phyloP scores from a whole-genome alignment of 2,113 vertebrate species.

The Rhombomys opimus region DNA sequence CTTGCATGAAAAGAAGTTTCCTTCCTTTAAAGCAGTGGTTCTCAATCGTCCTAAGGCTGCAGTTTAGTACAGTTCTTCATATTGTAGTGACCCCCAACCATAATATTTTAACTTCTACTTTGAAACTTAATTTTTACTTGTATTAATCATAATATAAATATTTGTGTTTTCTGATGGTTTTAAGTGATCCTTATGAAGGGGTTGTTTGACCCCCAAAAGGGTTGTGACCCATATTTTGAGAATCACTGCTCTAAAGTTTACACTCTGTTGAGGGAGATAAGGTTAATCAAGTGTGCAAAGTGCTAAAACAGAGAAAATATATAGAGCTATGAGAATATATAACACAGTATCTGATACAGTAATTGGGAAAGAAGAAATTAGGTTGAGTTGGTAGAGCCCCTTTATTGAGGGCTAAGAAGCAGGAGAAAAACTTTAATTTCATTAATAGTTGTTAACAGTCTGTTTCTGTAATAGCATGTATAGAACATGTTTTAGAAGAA shows the following conservation, averaged over 20 bases:
- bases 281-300: not conserved
- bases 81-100: not conserved
- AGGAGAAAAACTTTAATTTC: not conserved
- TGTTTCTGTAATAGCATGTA: not conserved
- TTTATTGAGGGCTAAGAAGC: not conserved
- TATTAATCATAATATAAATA: not conserved
- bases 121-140: not conserved
- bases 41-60: not conserved
- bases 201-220: not conserved
- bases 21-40: not conserved
- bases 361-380: not conserved
- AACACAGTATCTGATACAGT: not conserved
- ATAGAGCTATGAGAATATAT: not conserved
- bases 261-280: conserved; percentile 2
- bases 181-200: not conserved
- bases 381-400: not conserved
- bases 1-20: not conserved
- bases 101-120: not conserved
- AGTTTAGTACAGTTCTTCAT: not conserved
- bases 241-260: not conserved
- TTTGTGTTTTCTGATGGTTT: not conserved
- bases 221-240: not conserved
- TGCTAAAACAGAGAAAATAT: not conserved
- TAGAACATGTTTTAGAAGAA: conserved; percentile 17
- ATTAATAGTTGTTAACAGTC: not conserved